Evolutionary conservation across 2,888 invertebrate species (phyloP), one percentile per base, ranked within the genome.

Genomic region (Eledona agricola): DNA sequence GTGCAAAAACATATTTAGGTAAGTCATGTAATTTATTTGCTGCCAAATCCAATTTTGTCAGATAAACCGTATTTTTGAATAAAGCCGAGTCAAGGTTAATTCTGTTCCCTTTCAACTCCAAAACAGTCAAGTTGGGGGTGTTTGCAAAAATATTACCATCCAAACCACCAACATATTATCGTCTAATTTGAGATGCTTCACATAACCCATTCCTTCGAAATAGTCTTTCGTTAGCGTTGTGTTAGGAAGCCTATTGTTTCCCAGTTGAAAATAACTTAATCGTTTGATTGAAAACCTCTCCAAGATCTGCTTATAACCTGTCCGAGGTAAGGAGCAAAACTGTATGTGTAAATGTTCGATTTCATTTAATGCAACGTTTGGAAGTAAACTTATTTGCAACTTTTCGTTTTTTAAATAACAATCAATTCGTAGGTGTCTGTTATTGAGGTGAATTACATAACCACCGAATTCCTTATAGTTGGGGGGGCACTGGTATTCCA

Each of bases 41-140:
- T 61, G 85, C 84, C 43, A 93, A 72, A 75, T 89, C 88, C 53
- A 93, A 77, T 57, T 82, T 81, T 62, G 80, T 78, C 2, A 92
- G 76, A 0, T 83, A 81, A 16, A 79, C 75, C 1, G 87, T 79
- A 29, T 86, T 83, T 17, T 81, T 80, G 66, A 90, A 88, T 53
- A 83, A 79, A 53, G 82, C 79, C 54, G 81, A 78, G n/a, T 83
- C 79, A n/a, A 63, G 20, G 4, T 42, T 15, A 3, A 67, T 31
- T 20, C 56, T 26, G 52, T 64, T 67, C 6, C 52, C 45, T 12
- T 51, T 51, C 26, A 70, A 47, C 17, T 61, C 51, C 0, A 70
- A 51, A 4, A 26, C 9, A 2, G 25, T 34, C 16, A 70, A 57
- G 34, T 67, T 63, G 1, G 63, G 59, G 4, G 62, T 57, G 49